A percentile compares a stretch with the other conserved stretches of the same genome.
Conservation (phyloP, 2,888 invertebrate species). For the Anoplius nigerrimus region DNA sequence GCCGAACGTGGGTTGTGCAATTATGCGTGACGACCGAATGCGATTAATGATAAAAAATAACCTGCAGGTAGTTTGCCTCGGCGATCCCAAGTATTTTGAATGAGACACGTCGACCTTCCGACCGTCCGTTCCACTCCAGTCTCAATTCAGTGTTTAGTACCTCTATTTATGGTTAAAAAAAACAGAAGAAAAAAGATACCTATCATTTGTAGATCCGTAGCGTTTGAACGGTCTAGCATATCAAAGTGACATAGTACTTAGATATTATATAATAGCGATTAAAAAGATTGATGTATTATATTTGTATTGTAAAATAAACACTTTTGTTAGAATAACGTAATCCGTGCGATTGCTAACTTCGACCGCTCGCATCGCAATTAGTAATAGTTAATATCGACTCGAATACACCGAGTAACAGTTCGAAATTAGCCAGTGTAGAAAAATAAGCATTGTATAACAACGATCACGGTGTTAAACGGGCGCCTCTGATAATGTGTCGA, state of each 20-base stretch:
- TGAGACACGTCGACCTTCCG: slow-evolving; percentile 20
- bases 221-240: slow-evolving; percentile 9
- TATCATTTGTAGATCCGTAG: slow-evolving; percentile 21
- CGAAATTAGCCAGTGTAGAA: no score
- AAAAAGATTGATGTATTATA: slow-evolving; percentile 33
- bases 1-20: slow-evolving; percentile 57
- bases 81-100: slow-evolving; percentile 66
- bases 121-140: neutral
- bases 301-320: slow-evolving; percentile 46
- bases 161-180: neutral
- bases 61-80: slow-evolving; percentile 55
- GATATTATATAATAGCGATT: slow-evolving; percentile 39
- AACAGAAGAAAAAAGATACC: no score
- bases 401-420: no score
- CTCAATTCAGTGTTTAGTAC: neutral
- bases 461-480: no score
- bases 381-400: no score
- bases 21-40: slow-evolving; percentile 64
- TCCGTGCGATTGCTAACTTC: neutral
- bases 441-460: no score
- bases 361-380: no score
- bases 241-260: slow-evolving; percentile 39
- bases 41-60: slow-evolving; percentile 60
- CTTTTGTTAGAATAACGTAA: slow-evolving; percentile 41
- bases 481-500: no score